Percentiles rank a stretch among this genome's conserved stretches.
Conservation (phyloP, 2,888 invertebrate species). For the Acanthococcus lagerstroemiae region DNA sequence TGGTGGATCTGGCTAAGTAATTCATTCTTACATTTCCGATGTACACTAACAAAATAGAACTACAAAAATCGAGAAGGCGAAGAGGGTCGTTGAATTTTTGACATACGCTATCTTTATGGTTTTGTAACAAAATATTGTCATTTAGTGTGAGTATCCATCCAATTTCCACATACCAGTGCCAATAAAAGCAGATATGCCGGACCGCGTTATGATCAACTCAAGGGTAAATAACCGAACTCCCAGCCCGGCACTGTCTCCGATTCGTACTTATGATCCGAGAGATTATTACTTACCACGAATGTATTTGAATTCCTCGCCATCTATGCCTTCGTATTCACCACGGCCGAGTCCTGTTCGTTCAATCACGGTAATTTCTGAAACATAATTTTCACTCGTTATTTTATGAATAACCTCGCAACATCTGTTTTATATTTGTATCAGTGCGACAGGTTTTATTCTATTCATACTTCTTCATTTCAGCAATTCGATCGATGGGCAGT, state of each 20-base stretch:
- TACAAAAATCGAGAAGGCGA: too few species aligned
- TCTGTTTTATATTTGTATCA: not conserved
- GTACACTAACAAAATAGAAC: too few species aligned
- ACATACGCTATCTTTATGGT: not conserved
- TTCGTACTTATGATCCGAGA: slow-evolving; percentile 13
- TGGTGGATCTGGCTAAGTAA: not conserved
- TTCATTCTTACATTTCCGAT: too few species aligned
- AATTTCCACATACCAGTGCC: slow-evolving; percentile 12
- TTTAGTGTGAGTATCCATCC: not conserved
- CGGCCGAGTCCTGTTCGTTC: slow-evolving; percentile 14
- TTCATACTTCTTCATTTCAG: not conserved
- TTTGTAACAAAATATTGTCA: too few species aligned
- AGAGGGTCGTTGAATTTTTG: too few species aligned
- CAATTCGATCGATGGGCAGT: slow-evolving; percentile 17
- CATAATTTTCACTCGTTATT: too few species aligned
- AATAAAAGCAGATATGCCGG: slow-evolving; percentile 24
- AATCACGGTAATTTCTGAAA: slow-evolving; percentile 1
- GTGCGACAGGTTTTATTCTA: not conserved
- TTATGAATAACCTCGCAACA: too few species aligned
- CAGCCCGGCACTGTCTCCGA: slow-evolving; percentile 16
- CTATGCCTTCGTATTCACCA: slow-evolving; percentile 7
- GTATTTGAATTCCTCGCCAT: slow-evolving; percentile 14
- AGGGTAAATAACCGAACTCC: slow-evolving; percentile 13
- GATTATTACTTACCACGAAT: slow-evolving; percentile 23
- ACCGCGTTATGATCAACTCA: slow-evolving; percentile 24